phyloP scores from a whole-genome alignment of 2,888 invertebrate genomes.

The Alitta virens region DNA sequence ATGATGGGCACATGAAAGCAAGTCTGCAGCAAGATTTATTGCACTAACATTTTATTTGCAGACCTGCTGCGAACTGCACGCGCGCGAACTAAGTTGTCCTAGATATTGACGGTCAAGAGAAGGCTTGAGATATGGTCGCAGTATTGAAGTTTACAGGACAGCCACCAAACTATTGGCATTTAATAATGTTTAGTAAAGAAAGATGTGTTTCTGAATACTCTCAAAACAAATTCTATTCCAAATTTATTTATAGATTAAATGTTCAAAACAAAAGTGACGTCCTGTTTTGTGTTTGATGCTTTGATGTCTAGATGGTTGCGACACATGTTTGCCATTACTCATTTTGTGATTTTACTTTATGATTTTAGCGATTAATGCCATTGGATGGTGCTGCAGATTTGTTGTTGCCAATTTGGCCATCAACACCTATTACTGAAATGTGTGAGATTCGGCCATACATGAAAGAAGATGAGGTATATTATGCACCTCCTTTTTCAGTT shows the following conservation, averaged over 20 bases:
- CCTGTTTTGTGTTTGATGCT: background rate
- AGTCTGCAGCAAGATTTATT: too few relatives aligned
- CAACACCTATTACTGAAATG: background rate
- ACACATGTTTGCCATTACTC: background rate
- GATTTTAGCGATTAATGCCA: constrained; percentile 13
- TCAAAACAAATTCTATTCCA: background rate
- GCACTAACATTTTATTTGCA: background rate
- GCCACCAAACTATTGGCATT: too few relatives aligned
- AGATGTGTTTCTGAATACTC: too few relatives aligned
- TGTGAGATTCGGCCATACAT: constrained; percentile 12
- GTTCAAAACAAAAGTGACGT: background rate
- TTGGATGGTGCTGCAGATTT: constrained; percentile 15
- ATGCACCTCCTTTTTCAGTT: background rate
- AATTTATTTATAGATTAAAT: background rate
- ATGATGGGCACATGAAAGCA: too few relatives aligned
- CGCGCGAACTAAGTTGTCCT: background rate
- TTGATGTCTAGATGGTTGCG: background rate
- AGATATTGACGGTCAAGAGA: background rate
- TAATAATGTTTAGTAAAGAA: too few relatives aligned
- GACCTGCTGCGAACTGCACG: background rate
- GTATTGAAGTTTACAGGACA: too few relatives aligned
- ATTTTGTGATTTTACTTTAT: background rate
- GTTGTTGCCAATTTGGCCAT: constrained; percentile 2
- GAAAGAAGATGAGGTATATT: constrained; percentile 3
- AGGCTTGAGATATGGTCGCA: background rate